Base-by-base conservation (phyloP, 2,888 invertebrate genomes). In the Sarcophaga carnaria region DNA sequence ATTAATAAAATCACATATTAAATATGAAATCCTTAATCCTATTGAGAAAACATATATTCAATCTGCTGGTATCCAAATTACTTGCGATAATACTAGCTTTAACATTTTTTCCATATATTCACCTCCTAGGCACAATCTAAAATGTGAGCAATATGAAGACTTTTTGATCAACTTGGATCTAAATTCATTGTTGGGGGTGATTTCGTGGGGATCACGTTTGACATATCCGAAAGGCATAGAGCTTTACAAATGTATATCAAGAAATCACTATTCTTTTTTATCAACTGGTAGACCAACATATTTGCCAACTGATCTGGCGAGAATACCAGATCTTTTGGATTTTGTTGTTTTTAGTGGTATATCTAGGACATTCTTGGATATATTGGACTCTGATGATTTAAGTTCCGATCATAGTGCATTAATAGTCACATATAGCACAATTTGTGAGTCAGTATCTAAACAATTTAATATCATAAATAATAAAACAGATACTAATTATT, bases 211-310 rank as follows among this genome's bases (percentile, higher is more conserved):
- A 27, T 27, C 27, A 27, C 4, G 27, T 27, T 27, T 27, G 27
- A 88, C 49, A 47, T 82, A 81, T 62, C 79, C 74, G 11, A 85
- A 83, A 66, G 83, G 87, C n/a, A 78, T 49, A 69, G 80, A 82
- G 64, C 79, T 85, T 3, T 74, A 72, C 17, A 70, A 64, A 77
- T 76, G 81, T 45, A 74, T 87, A 14, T 45, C 22, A 22, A 14
- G 47, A 69, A 82, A 69, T 54, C 66, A 64, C 10, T 77, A 63
- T 63, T 20, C 45, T 45, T 20, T 27, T 17, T 10, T 74, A 20
- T 82, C 71, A 49, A 82, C 82, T 27, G 71, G 69, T 8, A 71
- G 37, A 10, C 71, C 82, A 4, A 82, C 71, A 11, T 82, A 77
- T 54, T 77, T 77, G 82, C 70, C 66, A 45, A 25, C 63, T 25